Evolutionary conservation across 2,888 invertebrate genomes (phyloP).

Genomic region (Chaetoderma sp.): DNA sequence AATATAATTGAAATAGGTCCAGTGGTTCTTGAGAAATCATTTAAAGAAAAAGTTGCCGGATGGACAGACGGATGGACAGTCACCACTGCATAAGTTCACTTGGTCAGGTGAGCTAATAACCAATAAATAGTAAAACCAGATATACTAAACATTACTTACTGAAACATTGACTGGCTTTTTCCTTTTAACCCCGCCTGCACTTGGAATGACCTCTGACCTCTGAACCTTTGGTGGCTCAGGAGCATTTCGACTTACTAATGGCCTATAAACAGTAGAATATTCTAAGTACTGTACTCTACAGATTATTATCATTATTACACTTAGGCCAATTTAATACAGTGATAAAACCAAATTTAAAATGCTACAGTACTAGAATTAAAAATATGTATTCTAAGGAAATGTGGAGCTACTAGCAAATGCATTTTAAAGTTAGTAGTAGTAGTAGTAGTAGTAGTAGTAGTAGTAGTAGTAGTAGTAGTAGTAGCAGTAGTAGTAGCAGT

Average conservation of each 20-base stretch:
- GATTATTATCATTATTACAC: neutral
- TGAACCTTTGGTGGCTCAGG: constrained; percentile 60
- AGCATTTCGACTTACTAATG: constrained; percentile 59
- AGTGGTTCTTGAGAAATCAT: no score
- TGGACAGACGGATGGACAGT: no score
- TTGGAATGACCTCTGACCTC: constrained; percentile 45
- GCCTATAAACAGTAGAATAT: constrained; percentile 39
- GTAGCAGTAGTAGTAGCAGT: constrained; percentile 14
- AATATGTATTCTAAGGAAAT: no score
- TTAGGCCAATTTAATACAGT: no score
- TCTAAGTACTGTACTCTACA: neutral
- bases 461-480: constrained; percentile 13
- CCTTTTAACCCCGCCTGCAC: constrained; percentile 55
- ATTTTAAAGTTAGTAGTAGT: constrained; percentile 12
- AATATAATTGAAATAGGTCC: no score
- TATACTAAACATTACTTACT: no score
- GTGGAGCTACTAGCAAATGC: constrained; percentile 10
- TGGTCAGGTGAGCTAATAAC: no score
- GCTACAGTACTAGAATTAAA: neutral
- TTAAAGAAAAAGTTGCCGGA: no score
- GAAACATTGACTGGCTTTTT: constrained; percentile 54
- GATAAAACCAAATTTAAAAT: neutral
- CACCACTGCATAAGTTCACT: no score
- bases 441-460: constrained; percentile 18
- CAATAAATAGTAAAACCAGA: no score